Conservation (phyloP, 2,113 vertebrate species). For the Prinia subflava region DNA sequence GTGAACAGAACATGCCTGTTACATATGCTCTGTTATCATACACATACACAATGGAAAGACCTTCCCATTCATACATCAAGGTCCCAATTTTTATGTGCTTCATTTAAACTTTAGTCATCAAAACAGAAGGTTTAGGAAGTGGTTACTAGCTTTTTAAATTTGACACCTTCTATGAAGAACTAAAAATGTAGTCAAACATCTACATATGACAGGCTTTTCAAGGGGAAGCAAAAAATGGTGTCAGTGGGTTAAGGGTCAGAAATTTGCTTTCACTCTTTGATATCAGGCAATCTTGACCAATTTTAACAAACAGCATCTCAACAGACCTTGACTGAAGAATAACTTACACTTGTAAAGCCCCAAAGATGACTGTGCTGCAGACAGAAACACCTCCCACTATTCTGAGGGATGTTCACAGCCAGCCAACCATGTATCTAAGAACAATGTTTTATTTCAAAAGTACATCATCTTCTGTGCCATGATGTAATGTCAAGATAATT, state of each 20-base stretch:
- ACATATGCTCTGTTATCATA: not conserved
- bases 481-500: not conserved
- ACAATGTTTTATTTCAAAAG: not conserved
- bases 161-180: not conserved
- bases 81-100: not conserved
- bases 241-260: not conserved
- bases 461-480: not conserved
- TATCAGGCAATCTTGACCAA: not conserved
- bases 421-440: not conserved
- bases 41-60: not conserved
- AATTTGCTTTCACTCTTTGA: not conserved
- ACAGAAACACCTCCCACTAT: not conserved
- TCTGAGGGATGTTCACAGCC: not conserved
- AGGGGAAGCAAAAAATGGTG: not conserved
- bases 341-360: not conserved
- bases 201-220: not conserved
- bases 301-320: not conserved
- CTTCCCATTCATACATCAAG: not conserved
- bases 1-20: not conserved
- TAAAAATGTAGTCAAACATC: not conserved
- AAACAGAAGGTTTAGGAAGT: not conserved
- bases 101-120: not conserved
- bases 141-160: not conserved
- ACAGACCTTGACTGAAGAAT: not conserved
- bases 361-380: not conserved